A percentile compares a stretch with the other conserved stretches of the same genome.
These are phyloP conservation scores for Drosophila melanosoma DNA, from an alignment of 2,888 invertebrate genomes.

Conservation along the genomic window DNA sequence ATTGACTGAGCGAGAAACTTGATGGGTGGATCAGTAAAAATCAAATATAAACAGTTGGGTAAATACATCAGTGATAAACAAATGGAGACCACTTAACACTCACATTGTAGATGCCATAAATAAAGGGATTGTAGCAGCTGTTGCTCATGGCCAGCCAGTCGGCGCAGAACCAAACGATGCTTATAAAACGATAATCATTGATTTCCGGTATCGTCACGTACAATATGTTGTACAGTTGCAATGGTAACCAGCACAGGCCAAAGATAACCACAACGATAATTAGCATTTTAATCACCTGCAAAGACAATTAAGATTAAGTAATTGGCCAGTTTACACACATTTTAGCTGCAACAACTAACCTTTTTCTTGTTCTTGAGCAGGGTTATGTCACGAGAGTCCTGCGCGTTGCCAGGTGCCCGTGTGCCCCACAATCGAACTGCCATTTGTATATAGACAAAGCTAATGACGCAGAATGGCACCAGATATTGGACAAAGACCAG, in stretches of 20 bases:
- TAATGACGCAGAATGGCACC: conserved; percentile 92
- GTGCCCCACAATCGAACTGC: conserved; percentile 92
- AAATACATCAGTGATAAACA: neutral
- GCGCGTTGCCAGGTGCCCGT: conserved; percentile 91
- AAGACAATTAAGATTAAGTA: neutral
- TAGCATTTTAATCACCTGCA: conserved; percentile 94
- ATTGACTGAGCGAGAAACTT: neutral
- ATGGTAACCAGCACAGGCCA: conserved; percentile 93
- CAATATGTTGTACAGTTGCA: conserved; percentile 90
- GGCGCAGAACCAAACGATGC: conserved; percentile 93
- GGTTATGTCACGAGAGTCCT: conserved; percentile 91
- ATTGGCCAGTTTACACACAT: neutral
- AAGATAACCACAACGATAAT: conserved; percentile 93
- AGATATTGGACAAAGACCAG: conserved; percentile 89
- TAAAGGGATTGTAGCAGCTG: conserved; percentile 95
- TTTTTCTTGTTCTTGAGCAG: conserved; percentile 93
- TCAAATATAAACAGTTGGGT: neutral
- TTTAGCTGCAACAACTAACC: conserved; percentile 85
- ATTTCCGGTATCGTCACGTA: conserved; percentile 89
- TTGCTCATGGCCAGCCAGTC: conserved; percentile 96
- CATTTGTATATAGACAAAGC: conserved; percentile 92
- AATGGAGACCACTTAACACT: conserved; percentile 83
- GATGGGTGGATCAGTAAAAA: neutral
- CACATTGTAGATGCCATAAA: conserved; percentile 95
- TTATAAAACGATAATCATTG: conserved; percentile 92